Base-by-base conservation (phyloP, 2,888 invertebrate species). In the Busseola fusca region DNA sequence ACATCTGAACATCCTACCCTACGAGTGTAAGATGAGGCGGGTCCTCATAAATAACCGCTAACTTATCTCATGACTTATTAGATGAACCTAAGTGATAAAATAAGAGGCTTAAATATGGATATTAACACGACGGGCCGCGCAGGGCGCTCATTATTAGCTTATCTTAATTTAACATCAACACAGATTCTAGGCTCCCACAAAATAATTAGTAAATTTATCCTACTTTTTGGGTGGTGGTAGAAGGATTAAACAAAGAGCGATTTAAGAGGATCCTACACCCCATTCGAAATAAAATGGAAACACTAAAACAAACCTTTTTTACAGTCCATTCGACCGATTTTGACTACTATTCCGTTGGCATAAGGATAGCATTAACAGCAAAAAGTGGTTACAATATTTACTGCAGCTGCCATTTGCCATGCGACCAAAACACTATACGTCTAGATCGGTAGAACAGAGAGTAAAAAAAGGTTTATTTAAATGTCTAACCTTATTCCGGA, bases 131-230 rank as follows among this genome's bases (percentile, higher is more conserved):
- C 77, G 70, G 64, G 54, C 75, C 66, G 78, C 78, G 73, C 64
- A 74, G 69, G 69, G 75, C 73, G 67, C 72, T 74, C 76, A 77
- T 81, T 83, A 75, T 70, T 76, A 79, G 81, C 84, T 85, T 83
- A 90, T 90, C 89, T 85, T 75, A 81, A 85, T 85, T 82, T 84
- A 80, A 81, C 71, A 85, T 85, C 85, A 82, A 89, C 88, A 86
- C 85, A 81, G 84, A 84, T 85, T 76, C 81, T 86, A 77, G 83
- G 76, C 85, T 85, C 86, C 86, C 84, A 89, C 88, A 80, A 88
- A 90, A 89, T 91, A 91, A 92, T 91, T 91, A 90, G 89, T 87
- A 86, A 76, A 84, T 84, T 90, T 90, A 74, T 84, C 67, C 86
- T 16, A 78, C 60, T 80, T 69, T 75, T 69, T 72, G 16, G 18